Evolutionary conservation across 2,113 vertebrate species (phyloP).

Genomic region (Capra hircus): DNA sequence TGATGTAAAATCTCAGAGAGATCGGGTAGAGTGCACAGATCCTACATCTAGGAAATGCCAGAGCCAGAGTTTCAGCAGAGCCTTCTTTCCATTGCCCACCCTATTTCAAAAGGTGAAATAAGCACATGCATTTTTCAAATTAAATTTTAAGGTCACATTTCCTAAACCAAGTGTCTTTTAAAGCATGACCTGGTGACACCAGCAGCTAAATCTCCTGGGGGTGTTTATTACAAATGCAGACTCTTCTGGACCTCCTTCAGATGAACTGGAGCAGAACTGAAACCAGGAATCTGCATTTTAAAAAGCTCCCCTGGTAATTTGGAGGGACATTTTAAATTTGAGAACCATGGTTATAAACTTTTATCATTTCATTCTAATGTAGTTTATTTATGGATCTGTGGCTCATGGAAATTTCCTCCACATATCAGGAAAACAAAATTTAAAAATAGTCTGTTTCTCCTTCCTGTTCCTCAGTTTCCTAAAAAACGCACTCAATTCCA

Average conservation of each 20-base stretch:
- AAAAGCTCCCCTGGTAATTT: neutral
- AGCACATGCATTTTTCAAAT: neutral
- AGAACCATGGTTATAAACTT: neutral
- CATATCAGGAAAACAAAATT: conserved; percentile 44
- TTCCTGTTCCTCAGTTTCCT: conserved; percentile 39
- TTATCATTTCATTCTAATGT: neutral
- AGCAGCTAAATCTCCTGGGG: neutral
- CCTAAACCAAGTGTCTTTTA: neutral
- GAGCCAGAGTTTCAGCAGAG: neutral
- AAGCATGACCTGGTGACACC: neutral
- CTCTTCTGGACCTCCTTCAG: neutral
- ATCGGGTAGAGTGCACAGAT: neutral
- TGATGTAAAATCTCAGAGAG: neutral
- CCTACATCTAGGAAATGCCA: neutral
- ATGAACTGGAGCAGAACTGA: neutral
- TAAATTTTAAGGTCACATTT: conserved; percentile 19
- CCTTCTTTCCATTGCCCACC: neutral
- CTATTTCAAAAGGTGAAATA: neutral
- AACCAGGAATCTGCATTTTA: neutral
- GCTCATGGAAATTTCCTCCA: conserved; percentile 56
- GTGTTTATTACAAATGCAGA: neutral
- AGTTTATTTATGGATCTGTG: conserved; percentile 37
- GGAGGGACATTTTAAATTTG: neutral
- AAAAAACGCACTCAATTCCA: neutral
- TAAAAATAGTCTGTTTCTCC: conserved; percentile 55